Evolutionary conservation across 2,888 invertebrate genomes (phyloP).

Genomic region (Thymelicus lineola): DNA sequence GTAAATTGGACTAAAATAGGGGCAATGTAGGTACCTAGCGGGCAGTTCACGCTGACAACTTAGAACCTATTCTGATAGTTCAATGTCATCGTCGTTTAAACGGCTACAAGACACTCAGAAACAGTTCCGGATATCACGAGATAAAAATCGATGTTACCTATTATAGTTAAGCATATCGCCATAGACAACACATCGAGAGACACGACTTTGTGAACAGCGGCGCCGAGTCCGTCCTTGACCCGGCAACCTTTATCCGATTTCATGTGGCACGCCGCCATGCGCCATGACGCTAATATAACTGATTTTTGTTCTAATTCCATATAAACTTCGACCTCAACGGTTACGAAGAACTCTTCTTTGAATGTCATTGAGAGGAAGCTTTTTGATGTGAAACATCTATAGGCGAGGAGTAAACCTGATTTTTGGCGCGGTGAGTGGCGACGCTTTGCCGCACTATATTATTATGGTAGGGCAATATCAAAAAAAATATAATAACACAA

Average conservation of each 20-base stretch:
- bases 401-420: too few relatives aligned
- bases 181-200: conserved; percentile 9
- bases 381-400: too few relatives aligned
- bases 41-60: too few relatives aligned
- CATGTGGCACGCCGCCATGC: conserved; percentile 12
- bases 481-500: too few relatives aligned
- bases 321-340: background rate
- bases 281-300: conserved; percentile 5
- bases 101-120: background rate
- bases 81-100: too few relatives aligned
- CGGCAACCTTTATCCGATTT: conserved; percentile 13
- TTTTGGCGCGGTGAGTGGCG: too few relatives aligned
- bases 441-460: too few relatives aligned
- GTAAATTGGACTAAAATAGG: too few relatives aligned
- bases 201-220: conserved; percentile 28
- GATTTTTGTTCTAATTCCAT: conserved; percentile 5
- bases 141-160: conserved; percentile 20
- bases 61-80: too few relatives aligned
- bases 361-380: background rate
- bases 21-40: too few relatives aligned
- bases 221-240: conserved; percentile 30
- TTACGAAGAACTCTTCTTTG: background rate
- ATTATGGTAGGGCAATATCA: too few relatives aligned
- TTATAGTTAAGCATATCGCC: conserved; percentile 10
- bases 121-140: conserved; percentile 2